Evolutionary conservation across 2,888 invertebrate species (phyloP).

Genomic region (Rambutsinella grinnellia): DNA sequence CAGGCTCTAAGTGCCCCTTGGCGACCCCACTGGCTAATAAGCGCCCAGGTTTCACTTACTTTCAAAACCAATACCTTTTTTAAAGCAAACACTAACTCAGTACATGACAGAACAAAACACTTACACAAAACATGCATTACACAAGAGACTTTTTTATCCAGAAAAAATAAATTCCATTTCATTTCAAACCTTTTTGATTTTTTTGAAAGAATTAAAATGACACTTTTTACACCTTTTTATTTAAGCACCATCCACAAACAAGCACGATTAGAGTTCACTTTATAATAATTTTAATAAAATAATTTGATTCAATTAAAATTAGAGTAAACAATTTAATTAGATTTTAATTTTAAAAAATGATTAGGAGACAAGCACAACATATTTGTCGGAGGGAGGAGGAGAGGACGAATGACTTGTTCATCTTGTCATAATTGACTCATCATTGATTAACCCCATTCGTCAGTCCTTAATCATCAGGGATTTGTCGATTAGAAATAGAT

Average conservation of each 20-base stretch:
- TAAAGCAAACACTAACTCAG: constrained; percentile 58
- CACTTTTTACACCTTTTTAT: constrained; percentile 39
- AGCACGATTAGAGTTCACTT: constrained; percentile 56
- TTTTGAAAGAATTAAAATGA: constrained; percentile 3
- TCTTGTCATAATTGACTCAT: no score
- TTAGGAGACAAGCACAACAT: constrained; percentile 55
- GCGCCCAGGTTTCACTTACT: constrained; percentile 66
- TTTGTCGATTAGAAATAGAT: no score
- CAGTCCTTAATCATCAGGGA: no score
- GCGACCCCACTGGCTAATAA: constrained; percentile 63
- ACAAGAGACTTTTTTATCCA: constrained; percentile 20
- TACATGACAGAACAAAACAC: constrained; percentile 63
- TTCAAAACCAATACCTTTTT: constrained; percentile 66
- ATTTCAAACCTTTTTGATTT: neutral
- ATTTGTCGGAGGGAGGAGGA: constrained; percentile 33
- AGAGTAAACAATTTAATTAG: no score
- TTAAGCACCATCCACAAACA: constrained; percentile 64
- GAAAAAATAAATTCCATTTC: neutral
- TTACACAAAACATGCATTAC: constrained; percentile 59
- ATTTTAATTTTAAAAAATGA: no score
- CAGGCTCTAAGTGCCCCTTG: constrained; percentile 66
- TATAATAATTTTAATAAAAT: no score
- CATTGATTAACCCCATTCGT: no score
- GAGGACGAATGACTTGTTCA: constrained; percentile 47
- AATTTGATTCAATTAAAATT: no score